phyloP scores from a whole-genome alignment of 2,888 invertebrate genomes.

The Periphyllus acericola region DNA sequence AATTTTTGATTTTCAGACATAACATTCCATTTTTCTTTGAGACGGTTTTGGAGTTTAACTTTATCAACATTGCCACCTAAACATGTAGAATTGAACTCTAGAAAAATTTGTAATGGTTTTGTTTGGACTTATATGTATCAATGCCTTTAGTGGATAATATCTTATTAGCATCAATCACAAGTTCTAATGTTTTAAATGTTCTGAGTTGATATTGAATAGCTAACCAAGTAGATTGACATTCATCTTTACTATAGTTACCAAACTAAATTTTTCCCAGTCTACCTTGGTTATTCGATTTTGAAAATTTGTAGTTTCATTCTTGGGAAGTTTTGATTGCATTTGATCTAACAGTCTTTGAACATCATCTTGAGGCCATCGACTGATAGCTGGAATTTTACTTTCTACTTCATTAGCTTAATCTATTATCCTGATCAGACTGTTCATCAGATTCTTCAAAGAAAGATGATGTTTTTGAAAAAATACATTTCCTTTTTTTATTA shows the following conservation, averaged over 20 bases:
- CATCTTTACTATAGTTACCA: conserved; percentile 57
- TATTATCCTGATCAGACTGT: conserved; percentile 49
- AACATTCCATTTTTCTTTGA: conserved; percentile 58
- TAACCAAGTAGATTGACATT: conserved; percentile 62
- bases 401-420: conserved; percentile 38
- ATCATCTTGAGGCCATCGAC: conserved; percentile 62
- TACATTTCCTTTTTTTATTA: conserved; percentile 53
- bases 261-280: conserved; percentile 61
- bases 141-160: conserved; percentile 54
- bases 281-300: conserved; percentile 56
- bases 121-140: conserved; percentile 54
- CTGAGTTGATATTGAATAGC: conserved; percentile 60
- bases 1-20: conserved; percentile 62
- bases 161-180: conserved; percentile 58
- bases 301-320: conserved; percentile 54
- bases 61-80: conserved; percentile 11
- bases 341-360: conserved; percentile 67
- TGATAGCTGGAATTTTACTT: conserved; percentile 35
- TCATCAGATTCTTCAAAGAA: conserved; percentile 55
- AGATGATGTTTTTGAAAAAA: conserved; percentile 25
- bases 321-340: conserved; percentile 66
- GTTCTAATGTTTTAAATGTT: conserved; percentile 59
- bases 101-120: conserved; percentile 51
- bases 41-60: conserved; percentile 37
- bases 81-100: conserved; percentile 10